Evolutionary conservation across 2,888 invertebrate species (phyloP).

Genomic region (Chesias legatella): DNA sequence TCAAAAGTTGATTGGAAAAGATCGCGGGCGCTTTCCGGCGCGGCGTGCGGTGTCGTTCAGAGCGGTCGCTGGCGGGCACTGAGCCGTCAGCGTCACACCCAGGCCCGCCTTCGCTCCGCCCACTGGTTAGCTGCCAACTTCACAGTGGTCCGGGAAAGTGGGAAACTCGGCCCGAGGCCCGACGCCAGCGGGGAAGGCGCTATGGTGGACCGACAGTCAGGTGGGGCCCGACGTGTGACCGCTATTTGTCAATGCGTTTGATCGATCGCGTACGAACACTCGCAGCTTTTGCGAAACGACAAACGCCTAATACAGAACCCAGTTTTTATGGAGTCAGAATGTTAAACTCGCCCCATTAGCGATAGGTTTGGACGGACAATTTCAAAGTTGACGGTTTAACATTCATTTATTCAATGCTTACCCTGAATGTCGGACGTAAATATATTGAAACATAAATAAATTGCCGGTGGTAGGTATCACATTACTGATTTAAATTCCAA

Average conservation of each 20-base stretch:
- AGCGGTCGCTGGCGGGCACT: slow-evolving; percentile 42
- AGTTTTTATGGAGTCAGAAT: slow-evolving; percentile 24
- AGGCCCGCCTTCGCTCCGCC: slow-evolving; percentile 63
- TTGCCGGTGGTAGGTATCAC: neutral
- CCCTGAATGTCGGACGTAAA: slow-evolving; percentile 16
- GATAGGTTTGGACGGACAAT: slow-evolving; percentile 13
- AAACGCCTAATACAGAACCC: slow-evolving; percentile 16
- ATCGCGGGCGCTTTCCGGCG: slow-evolving; percentile 48
- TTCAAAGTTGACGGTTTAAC: slow-evolving; percentile 22
- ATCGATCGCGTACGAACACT: slow-evolving; percentile 36
- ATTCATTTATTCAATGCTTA: slow-evolving; percentile 17
- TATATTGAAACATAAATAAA: slow-evolving; percentile 2
- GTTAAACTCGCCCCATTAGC: slow-evolving; percentile 18
- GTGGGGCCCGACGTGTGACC: slow-evolving; percentile 45
- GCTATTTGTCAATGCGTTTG: slow-evolving; percentile 43
- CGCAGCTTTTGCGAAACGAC: slow-evolving; percentile 20
- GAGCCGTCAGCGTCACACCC: slow-evolving; percentile 45
- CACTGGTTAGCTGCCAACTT: slow-evolving; percentile 59
- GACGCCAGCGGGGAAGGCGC: slow-evolving; percentile 53
- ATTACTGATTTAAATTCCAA: neutral
- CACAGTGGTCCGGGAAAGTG: slow-evolving; percentile 64
- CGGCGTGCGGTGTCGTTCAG: slow-evolving; percentile 43
- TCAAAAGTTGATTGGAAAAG: slow-evolving; percentile 36
- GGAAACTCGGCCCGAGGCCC: slow-evolving; percentile 71
- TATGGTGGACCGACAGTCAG: slow-evolving; percentile 37